These are phyloP conservation scores for Manis javanica DNA, from an alignment of 2,797 vertebrate genomes.

Conservation along the genomic window DNA sequence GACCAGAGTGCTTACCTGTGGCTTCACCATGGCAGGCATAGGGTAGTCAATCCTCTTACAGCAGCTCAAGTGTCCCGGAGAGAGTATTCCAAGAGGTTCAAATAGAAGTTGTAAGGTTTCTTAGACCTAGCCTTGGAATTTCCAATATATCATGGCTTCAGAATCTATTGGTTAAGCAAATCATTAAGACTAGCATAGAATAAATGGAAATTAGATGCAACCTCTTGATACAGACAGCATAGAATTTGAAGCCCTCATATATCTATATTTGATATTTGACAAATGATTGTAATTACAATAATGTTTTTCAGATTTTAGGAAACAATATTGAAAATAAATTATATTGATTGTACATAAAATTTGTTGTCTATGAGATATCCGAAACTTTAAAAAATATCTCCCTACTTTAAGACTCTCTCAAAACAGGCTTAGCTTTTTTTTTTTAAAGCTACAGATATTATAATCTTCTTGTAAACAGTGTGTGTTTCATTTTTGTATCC, in stretches of 20 bases:
- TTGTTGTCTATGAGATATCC: slow-evolving; percentile 29
- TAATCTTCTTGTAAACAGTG: slow-evolving; percentile 1
- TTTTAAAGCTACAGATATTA: neutral
- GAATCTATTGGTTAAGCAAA: neutral
- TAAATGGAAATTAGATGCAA: neutral
- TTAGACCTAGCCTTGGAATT: neutral
- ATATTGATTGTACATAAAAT: slow-evolving; percentile 28
- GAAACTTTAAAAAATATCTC: neutral
- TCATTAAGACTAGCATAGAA: neutral
- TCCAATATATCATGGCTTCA: neutral
- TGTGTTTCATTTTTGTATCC: slow-evolving; percentile 56
- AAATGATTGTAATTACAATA: slow-evolving; percentile 7
- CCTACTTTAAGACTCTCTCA: neutral
- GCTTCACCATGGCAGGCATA: neutral
- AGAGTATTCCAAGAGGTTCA: neutral
- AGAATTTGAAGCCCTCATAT: neutral
- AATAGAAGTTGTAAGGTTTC: neutral
- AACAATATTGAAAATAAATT: neutral
- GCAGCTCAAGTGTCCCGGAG: neutral
- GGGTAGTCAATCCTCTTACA: neutral
- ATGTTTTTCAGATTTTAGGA: slow-evolving; percentile 26
- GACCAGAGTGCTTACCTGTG: neutral
- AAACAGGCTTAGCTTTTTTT: neutral
- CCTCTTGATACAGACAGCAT: neutral
- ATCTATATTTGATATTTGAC: neutral